Evolutionary conservation across 1,140 invertebrate genomes (phyloP).

Genomic region (Drosophila nebulosa): DNA sequence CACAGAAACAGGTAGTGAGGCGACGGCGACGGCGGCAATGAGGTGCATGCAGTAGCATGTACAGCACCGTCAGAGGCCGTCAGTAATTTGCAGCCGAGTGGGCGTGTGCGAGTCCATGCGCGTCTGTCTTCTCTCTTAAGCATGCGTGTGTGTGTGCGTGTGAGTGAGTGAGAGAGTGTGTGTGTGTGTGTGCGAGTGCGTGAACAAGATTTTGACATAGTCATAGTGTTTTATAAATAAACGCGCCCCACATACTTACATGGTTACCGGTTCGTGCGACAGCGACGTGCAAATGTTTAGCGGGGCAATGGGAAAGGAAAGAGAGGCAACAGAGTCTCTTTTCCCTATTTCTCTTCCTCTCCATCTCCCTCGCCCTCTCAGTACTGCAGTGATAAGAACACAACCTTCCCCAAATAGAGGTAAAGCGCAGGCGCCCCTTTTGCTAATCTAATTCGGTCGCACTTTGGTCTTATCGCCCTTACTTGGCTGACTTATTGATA

Average conservation of each 20-base stretch:
- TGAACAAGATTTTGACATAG: slow-evolving; percentile 76
- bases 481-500: background rate
- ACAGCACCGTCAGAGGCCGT: slow-evolving; percentile 60
- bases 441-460: background rate
- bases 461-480: background rate
- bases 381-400: slow-evolving; percentile 18
- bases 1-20: slow-evolving; percentile 34
- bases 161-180: background rate
- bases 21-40: background rate
- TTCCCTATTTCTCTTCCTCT: no score
- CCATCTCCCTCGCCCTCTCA: no score
- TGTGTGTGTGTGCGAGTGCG: slow-evolving; percentile 36
- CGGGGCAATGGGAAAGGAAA: background rate
- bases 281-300: background rate
- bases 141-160: background rate
- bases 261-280: slow-evolving; percentile 43
- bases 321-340: background rate
- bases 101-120: background rate
- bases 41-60: slow-evolving; percentile 6
- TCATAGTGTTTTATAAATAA: slow-evolving; percentile 79
- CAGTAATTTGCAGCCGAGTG: slow-evolving; percentile 44
- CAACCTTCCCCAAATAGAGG: background rate
- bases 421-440: background rate
- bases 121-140: background rate
- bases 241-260: slow-evolving; percentile 71